Evolutionary conservation across 2,888 invertebrate species (phyloP).

Genomic region (Caenorhabditis uteleia): DNA sequence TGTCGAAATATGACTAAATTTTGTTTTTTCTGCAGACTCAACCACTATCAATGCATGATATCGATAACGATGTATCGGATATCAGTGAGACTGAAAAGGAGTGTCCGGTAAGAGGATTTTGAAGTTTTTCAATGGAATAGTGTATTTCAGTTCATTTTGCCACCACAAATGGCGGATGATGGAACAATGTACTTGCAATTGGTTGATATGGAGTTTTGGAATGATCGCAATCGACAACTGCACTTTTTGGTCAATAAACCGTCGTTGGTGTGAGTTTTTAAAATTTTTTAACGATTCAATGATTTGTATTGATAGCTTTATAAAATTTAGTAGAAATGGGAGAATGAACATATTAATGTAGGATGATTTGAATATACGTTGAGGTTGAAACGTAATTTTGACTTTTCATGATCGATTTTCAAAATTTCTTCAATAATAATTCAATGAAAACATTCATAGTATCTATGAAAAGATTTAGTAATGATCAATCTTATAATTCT

Average conservation of each 20-base stretch:
- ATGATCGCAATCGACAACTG: slow-evolving; percentile 47
- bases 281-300: not conserved
- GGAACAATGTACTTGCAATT: slow-evolving; percentile 39
- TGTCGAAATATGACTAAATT: not conserved
- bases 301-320: too few relatives aligned
- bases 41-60: slow-evolving; percentile 31
- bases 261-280: slow-evolving; percentile 32
- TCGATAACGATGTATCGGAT: slow-evolving; percentile 50
- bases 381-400: too few relatives aligned
- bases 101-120: slow-evolving; percentile 24
- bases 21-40: slow-evolving; percentile 10
- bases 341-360: too few relatives aligned
- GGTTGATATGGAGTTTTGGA: slow-evolving; percentile 47
- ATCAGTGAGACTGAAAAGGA: slow-evolving; percentile 49
- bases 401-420: too few relatives aligned
- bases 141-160: slow-evolving; percentile 34
- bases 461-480: too few relatives aligned
- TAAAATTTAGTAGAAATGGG: too few relatives aligned
- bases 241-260: slow-evolving; percentile 50
- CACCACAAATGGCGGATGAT: slow-evolving; percentile 18
- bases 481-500: too few relatives aligned
- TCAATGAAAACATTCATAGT: too few relatives aligned
- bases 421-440: too few relatives aligned
- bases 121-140: not conserved
- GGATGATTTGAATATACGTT: too few relatives aligned